Evolutionary conservation across 1,140 invertebrate species (phyloP), one percentile per base, ranked within the genome.

Genomic region (Hypothenemus hampei): DNA sequence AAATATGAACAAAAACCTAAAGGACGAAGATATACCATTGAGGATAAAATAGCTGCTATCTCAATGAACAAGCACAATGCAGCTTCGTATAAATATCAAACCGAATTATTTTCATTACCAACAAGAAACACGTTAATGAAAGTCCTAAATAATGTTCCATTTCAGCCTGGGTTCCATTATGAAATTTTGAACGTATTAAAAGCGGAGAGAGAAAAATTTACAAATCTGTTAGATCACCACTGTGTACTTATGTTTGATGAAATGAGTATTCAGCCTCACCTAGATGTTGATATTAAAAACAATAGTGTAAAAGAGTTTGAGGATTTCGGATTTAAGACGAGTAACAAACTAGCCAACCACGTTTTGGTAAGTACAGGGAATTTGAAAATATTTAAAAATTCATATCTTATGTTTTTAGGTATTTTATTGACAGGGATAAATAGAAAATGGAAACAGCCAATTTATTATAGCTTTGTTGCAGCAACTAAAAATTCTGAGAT

Each of bases 11-110:
- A 56, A 39, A 33, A 56, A 51, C 21, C 47, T 19, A 57, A 48
- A 31, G 44, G 40, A 44, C 11, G 43, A 51, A 22, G 47, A 16
- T 58, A 37, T 47, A 31, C 57, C 13, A 4, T 54, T 26, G 57
- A 59, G 36, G 57, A 59, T 40, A 59, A 55, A 15, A 21, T 49
- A 15, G 36, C 56, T 11, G 51, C 51, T 11, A 35, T 57, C 36
- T 40, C 49, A 22, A 19, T 60, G 10, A 53, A 52, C 20, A 60
- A 60, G 35, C 43, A 57, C 33, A 57, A 43, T 58, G 55, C 52
- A 35, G 29, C 35, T 26, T 43, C 22, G 10, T 60, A 60, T 31
- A 52, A 35, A 44, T 40, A 53, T 40, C 36, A 48, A 39, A 48
- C 54, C 13, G 58, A 58, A 24, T 11, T 60, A 10, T 59, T 59